Conservation (phyloP, 2,888 invertebrate genomes). For the Acheta domesticus region DNA sequence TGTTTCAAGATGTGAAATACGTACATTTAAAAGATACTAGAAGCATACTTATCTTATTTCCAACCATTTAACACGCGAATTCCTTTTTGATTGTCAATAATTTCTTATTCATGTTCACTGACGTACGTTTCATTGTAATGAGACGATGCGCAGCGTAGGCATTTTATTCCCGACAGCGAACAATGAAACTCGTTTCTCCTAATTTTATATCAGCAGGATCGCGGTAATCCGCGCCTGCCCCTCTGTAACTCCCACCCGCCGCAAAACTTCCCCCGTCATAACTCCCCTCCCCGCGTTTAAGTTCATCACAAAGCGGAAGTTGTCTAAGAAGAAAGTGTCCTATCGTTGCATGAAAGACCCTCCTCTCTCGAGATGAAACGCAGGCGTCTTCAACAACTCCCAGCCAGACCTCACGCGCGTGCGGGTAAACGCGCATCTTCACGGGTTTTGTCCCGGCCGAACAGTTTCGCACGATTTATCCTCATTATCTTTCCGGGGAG, state of each 20-base stretch:
- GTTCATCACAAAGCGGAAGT: background rate
- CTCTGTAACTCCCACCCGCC: background rate
- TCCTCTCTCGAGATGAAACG: background rate
- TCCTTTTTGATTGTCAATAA: background rate
- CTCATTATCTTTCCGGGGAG: background rate
- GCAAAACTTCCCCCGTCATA: too few species aligned
- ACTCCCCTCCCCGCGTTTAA: background rate
- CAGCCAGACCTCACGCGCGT: too few species aligned
- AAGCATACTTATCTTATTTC: background rate
- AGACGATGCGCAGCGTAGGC: too few species aligned
- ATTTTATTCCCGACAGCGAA: background rate
- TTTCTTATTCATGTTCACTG: background rate
- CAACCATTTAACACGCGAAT: background rate
- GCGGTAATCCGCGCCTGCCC: background rate
- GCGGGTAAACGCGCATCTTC: too few species aligned
- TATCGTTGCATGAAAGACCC: background rate
- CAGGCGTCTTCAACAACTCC: too few species aligned
- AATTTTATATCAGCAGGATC: background rate
- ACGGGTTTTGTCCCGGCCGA: too few species aligned
- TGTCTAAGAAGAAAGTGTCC: background rate
- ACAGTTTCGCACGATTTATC: background rate
- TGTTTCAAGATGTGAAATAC: too few species aligned
- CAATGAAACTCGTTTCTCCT: background rate
- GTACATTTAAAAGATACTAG: background rate
- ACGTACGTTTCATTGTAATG: background rate